These are phyloP conservation scores for Dendrolimus houi DNA, from an alignment of 2,888 invertebrate genomes.

Conservation along the genomic window DNA sequence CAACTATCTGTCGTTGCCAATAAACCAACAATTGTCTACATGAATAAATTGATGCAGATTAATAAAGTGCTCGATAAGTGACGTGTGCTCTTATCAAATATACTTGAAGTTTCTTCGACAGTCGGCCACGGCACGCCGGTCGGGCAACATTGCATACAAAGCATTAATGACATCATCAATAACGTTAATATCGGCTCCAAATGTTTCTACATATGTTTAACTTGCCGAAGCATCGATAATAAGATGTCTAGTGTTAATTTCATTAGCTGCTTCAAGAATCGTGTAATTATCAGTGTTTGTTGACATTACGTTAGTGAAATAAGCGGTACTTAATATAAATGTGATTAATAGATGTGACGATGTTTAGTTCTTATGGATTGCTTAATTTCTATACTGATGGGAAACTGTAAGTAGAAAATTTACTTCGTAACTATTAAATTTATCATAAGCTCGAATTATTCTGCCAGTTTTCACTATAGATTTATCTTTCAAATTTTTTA, in stretches of 20 bases:
- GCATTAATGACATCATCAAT: constrained; percentile 18
- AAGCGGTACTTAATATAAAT: constrained; percentile 32
- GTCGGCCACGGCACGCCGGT: constrained; percentile 43
- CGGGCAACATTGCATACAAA: constrained; percentile 31
- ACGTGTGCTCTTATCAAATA: constrained; percentile 62
- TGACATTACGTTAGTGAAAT: constrained; percentile 14
- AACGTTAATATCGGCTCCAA: constrained; percentile 13
- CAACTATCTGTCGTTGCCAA: constrained; percentile 10
- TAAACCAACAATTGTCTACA: constrained; percentile 49
- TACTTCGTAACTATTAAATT: no score
- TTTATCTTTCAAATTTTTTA: no score
- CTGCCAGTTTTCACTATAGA: no score
- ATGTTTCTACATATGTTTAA: constrained; percentile 1
- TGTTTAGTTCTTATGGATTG: constrained; percentile 36
- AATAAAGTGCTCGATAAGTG: constrained; percentile 65
- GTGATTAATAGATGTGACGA: constrained; percentile 58
- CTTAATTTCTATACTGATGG: constrained; percentile 61
- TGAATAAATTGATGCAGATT: constrained; percentile 69
- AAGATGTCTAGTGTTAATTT: not conserved
- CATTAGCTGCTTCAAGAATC: not conserved
- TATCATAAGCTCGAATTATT: no score
- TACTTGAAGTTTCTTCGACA: constrained; percentile 48
- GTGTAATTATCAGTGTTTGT: not conserved
- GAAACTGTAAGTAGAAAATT: constrained; percentile 55
- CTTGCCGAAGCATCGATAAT: not conserved